Evolutionary conservation across 2,888 invertebrate species (phyloP).

Genomic region (Trisateles emortualis): DNA sequence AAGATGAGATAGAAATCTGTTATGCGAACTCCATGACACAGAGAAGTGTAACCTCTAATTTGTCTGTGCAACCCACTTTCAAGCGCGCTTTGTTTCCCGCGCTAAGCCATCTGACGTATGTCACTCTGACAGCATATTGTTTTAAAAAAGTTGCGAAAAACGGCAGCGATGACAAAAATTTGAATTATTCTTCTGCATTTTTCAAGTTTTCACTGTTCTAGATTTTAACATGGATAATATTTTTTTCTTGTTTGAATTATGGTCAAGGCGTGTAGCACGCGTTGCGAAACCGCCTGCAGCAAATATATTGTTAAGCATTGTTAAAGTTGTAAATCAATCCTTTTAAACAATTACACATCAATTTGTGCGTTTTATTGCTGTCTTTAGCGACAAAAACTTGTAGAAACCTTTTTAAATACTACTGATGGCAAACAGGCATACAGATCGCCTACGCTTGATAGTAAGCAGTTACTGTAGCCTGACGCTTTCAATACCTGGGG

Average conservation of each 20-base stretch:
- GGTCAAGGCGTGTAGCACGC: constrained; percentile 39
- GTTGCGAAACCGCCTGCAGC: constrained; percentile 23
- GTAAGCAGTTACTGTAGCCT: too few relatives aligned
- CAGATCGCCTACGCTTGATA: too few relatives aligned
- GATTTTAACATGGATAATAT: constrained; percentile 28
- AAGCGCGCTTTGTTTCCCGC: constrained; percentile 66
- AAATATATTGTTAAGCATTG: constrained; percentile 4
- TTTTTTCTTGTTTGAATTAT: constrained; percentile 31
- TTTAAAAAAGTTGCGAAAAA: constrained; percentile 48
- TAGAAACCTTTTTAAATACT: too few relatives aligned
- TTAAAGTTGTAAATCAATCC: constrained; percentile 7
- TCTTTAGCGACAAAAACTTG: background rate
- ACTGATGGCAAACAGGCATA: too few relatives aligned
- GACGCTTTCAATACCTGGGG: too few relatives aligned
- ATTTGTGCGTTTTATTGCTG: background rate
- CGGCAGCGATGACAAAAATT: constrained; percentile 34
- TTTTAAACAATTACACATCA: constrained; percentile 4
- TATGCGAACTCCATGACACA: constrained; percentile 46
- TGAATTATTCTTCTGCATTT: constrained; percentile 30
- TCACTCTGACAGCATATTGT: constrained; percentile 63
- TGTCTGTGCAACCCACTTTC: constrained; percentile 69
- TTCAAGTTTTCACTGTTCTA: constrained; percentile 53
- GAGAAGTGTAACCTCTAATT: constrained; percentile 58
- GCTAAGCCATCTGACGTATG: constrained; percentile 58
- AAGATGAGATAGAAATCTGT: constrained; percentile 45